These are phyloP conservation scores for Sebastolobus altivelis DNA, from an alignment of 2,797 vertebrate species.

Conservation along the genomic window DNA sequence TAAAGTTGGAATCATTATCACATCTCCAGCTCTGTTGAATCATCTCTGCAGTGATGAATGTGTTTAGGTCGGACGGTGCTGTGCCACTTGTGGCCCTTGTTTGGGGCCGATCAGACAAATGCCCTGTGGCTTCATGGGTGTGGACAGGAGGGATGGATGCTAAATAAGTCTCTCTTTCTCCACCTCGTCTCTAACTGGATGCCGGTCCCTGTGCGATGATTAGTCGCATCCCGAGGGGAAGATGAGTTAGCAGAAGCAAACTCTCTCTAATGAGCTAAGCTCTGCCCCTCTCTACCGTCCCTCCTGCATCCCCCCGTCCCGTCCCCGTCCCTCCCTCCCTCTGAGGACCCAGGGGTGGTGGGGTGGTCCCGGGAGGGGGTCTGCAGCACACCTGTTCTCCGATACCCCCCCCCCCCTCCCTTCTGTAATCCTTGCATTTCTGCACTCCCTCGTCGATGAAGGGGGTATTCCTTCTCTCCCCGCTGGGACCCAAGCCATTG, in stretches of 20 bases:
- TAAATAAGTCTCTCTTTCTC: conserved; percentile 72
- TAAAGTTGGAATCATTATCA: conserved; percentile 20
- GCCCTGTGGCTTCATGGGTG: not conserved
- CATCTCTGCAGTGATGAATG: not conserved
- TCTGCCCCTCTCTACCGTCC: conserved; percentile 61
- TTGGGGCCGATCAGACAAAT: conserved; percentile 22
- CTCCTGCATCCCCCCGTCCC: conserved; percentile 30
- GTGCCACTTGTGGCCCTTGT: conserved; percentile 7
- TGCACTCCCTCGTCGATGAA: conserved; percentile 68
- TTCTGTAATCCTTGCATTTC: conserved; percentile 81
- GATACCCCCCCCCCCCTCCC: conserved; percentile 15
- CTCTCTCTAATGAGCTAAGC: conserved; percentile 86
- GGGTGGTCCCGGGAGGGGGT: conserved; percentile 73
- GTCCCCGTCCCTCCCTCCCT: conserved; percentile 45
- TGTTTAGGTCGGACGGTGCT: not conserved
- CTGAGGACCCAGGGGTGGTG: conserved; percentile 72
- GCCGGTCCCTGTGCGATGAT: conserved; percentile 80
- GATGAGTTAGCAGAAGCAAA: conserved; percentile 85
- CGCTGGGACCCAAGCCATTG: conserved; percentile 50
- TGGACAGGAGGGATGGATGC: conserved; percentile 38
- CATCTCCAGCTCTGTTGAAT: conserved; percentile 4
- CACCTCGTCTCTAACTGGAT: conserved; percentile 74
- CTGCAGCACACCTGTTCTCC: conserved; percentile 81
- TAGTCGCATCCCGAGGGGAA: conserved; percentile 75
- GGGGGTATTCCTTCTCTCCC: conserved; percentile 40